Percentiles rank a stretch among this genome's conserved stretches.
These are phyloP conservation scores for Coracopsis vasa DNA, from an alignment of 2,113 vertebrate species.

Conservation along the genomic window DNA sequence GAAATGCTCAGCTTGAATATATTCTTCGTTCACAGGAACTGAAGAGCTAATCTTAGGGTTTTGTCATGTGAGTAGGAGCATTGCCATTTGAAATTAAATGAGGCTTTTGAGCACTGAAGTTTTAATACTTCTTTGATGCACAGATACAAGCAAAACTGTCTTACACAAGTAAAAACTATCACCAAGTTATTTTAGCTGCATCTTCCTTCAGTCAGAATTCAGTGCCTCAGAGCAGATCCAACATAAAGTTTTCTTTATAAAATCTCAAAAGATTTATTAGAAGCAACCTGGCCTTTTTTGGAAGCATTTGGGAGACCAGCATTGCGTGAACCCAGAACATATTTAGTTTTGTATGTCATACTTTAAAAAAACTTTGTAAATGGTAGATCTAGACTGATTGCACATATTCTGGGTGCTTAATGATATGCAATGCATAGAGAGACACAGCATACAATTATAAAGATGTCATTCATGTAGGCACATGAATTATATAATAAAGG, in stretches of 20 bases:
- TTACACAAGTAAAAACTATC: not conserved
- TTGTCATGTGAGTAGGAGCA: slow-evolving; percentile 42
- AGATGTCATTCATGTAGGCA: slow-evolving; percentile 23
- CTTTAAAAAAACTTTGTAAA: slow-evolving; percentile 5
- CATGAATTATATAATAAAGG: slow-evolving; percentile 24
- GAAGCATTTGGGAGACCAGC: slow-evolving; percentile 2
- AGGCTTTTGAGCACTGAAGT: slow-evolving; percentile 16
- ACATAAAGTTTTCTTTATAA: not conserved
- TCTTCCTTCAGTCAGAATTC: slow-evolving; percentile 1
- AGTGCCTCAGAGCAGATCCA: not conserved
- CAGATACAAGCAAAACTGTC: not conserved
- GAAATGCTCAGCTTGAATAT: slow-evolving; percentile 31
- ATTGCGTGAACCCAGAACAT: not conserved
- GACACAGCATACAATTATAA: not conserved
- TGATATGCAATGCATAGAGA: not conserved
- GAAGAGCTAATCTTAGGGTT: slow-evolving; percentile 7
- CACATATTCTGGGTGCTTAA: slow-evolving; percentile 12
- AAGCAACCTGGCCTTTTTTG: slow-evolving; percentile 37
- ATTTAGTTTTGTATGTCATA: slow-evolving; percentile 10
- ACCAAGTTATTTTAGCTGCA: slow-evolving; percentile 23
- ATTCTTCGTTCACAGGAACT: not conserved
- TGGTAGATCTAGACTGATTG: slow-evolving; percentile 5
- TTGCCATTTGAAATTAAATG: slow-evolving; percentile 43
- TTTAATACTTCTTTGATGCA: slow-evolving; percentile 24
- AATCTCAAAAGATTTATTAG: slow-evolving; percentile 2